Evolutionary conservation across 1,140 invertebrate genomes (phyloP).

Genomic region (Drosophila chauvacae): DNA sequence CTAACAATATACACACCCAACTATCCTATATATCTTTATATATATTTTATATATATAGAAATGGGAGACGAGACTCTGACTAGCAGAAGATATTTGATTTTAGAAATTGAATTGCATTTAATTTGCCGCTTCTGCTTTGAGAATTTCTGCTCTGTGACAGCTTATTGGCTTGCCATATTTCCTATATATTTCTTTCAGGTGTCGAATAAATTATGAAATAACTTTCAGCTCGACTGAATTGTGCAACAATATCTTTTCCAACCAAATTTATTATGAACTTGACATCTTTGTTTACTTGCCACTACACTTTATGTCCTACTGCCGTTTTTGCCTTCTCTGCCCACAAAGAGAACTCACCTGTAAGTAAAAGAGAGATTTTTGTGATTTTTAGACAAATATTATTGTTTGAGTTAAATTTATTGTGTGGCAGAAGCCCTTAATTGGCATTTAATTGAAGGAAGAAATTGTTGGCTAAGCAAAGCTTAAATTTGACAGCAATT

Average conservation of each 20-base stretch:
- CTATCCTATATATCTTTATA: neutral
- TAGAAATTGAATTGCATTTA: constrained; percentile 76
- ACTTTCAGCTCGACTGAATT: constrained; percentile 31
- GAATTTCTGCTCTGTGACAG: constrained; percentile 23
- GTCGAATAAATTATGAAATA: constrained; percentile 45
- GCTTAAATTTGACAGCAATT: constrained; percentile 8
- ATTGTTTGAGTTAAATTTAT: constrained; percentile 27
- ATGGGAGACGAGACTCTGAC: neutral
- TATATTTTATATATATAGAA: constrained; percentile 5
- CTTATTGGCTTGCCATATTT: constrained; percentile 46
- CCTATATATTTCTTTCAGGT: constrained; percentile 25
- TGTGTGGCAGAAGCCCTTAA: constrained; percentile 11
- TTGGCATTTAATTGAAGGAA: constrained; percentile 35
- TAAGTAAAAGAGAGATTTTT: constrained; percentile 3
- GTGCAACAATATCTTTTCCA: constrained; percentile 4
- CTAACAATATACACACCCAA: constrained; percentile 31
- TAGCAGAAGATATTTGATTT: constrained; percentile 43
- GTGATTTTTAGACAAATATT: constrained; percentile 16
- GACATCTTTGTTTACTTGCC: constrained; percentile 31
- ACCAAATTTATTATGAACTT: constrained; percentile 16
- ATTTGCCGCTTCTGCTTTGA: constrained; percentile 42
- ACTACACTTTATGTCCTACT: neutral
- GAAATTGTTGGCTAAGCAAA: too few species aligned
- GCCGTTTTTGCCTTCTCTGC: neutral
- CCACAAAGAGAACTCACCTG: constrained; percentile 14